Percentiles rank a stretch among this genome's conserved stretches.
Conservation (phyloP, 2,888 invertebrate species). For the Phragmatobia fuliginosa region DNA sequence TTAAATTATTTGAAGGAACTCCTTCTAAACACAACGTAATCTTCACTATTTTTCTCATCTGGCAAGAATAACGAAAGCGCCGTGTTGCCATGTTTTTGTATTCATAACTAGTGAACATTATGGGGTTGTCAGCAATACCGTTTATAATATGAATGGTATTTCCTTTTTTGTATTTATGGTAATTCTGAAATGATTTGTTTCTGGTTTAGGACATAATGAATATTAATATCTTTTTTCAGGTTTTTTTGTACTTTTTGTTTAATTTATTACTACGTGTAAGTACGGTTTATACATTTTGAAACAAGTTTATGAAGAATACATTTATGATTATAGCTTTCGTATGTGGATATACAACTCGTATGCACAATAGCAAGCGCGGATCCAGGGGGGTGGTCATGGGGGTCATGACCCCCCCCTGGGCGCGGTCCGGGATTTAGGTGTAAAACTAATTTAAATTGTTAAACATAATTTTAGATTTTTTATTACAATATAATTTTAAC, state of each 20-base stretch:
- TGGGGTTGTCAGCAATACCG: slow-evolving; percentile 56
- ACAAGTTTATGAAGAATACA: background rate
- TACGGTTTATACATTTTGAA: background rate
- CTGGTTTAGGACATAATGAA: slow-evolving; percentile 35
- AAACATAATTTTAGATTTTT: too few relatives aligned
- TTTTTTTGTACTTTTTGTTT: slow-evolving; percentile 23
- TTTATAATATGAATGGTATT: slow-evolving; percentile 52
- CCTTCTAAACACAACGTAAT: slow-evolving; percentile 48
- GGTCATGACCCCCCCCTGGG: too few relatives aligned
- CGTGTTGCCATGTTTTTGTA: slow-evolving; percentile 59
- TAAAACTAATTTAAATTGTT: too few relatives aligned
- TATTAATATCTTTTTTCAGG: slow-evolving; percentile 32
- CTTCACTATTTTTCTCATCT: slow-evolving; percentile 45
- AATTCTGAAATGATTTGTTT: slow-evolving; percentile 51
- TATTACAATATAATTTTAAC: too few relatives aligned
- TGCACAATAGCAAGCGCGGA: too few relatives aligned
- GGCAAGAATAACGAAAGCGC: slow-evolving; percentile 56
- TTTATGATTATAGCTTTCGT: background rate
- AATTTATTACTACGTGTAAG: background rate
- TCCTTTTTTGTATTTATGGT: slow-evolving; percentile 45
- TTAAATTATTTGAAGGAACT: slow-evolving; percentile 44
- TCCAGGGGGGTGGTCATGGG: too few relatives aligned
- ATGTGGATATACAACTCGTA: background rate
- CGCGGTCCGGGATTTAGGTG: too few relatives aligned
- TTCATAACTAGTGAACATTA: slow-evolving; percentile 55